A percentile compares a stretch with the other conserved stretches of the same genome.
Evolutionary conservation across 2,113 vertebrate species (phyloP).

Genomic region (Noctilio leporinus): DNA sequence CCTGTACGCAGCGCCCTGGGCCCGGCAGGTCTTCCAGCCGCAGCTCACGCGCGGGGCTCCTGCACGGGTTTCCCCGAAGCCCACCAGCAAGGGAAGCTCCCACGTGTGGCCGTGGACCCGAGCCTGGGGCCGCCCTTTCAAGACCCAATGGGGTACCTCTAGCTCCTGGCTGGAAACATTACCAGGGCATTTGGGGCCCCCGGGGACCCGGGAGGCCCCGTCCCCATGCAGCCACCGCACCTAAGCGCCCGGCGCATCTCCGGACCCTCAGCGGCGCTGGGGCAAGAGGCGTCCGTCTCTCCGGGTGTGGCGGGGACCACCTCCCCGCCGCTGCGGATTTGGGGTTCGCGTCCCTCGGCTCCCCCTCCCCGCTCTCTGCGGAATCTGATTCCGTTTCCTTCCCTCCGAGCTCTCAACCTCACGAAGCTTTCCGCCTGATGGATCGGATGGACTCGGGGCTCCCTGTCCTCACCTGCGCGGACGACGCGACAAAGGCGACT

Average conservation of each 20-base stretch:
- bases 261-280: not conserved
- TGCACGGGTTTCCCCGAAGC: not conserved
- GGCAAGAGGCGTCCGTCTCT: not conserved
- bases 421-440: not conserved
- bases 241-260: not conserved
- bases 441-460: not conserved
- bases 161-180: not conserved
- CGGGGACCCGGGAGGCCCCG: not conserved
- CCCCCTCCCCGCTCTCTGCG: not conserved
- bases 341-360: not conserved
- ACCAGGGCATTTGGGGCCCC: not conserved
- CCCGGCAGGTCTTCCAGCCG: not conserved
- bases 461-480: conserved; percentile 19
- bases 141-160: not conserved
- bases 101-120: not conserved
- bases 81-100: not conserved
- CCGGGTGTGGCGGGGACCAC: not conserved
- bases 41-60: not conserved
- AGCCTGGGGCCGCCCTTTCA: not conserved
- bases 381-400: not conserved
- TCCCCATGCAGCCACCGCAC: not conserved
- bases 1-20: not conserved
- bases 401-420: not conserved
- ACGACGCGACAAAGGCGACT: rapidly evolving
- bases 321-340: not conserved